phyloP scores from a whole-genome alignment of 2,113 vertebrate genomes.

The Chaetodon trifascialis region DNA sequence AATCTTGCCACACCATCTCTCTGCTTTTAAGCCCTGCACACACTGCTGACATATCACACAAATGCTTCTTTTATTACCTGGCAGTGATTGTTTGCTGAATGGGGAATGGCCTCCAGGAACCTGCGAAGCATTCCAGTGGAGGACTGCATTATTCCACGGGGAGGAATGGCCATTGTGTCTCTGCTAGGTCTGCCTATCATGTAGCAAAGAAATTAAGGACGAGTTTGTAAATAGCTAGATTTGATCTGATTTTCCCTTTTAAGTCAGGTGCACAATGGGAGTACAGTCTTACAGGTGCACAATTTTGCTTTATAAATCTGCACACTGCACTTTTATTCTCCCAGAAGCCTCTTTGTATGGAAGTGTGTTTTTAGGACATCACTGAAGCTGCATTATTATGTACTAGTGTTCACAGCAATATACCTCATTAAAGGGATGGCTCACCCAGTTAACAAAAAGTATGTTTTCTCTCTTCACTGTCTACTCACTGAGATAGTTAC shows the following conservation, averaged over 20 bases:
- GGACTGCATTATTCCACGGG: conserved; percentile 83
- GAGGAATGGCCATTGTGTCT: conserved; percentile 88
- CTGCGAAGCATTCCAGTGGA: conserved; percentile 85
- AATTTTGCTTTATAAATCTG: neutral
- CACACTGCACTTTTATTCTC: neutral
- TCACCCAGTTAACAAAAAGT: neutral
- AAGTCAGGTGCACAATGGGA: conserved; percentile 3
- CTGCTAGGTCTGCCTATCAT: conserved; percentile 51
- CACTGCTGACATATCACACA: conserved; percentile 91
- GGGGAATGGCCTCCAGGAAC: conserved; percentile 85
- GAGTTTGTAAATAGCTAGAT: conserved; percentile 42
- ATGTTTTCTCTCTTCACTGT: too few relatives aligned
- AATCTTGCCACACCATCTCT: conserved; percentile 92
- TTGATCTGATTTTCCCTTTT: conserved; percentile 42
- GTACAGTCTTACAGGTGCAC: conserved; percentile 17
- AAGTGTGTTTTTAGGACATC: neutral
- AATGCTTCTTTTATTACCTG: conserved; percentile 93
- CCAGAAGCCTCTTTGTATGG: neutral
- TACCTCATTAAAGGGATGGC: neutral
- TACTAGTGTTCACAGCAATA: neutral
- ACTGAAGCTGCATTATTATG: neutral
- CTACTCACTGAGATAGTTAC: too few relatives aligned
- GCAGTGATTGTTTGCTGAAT: conserved; percentile 90
- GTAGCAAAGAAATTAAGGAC: conserved; percentile 50
- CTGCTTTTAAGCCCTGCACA: conserved; percentile 88